Evolutionary conservation across 2,888 invertebrate genomes (phyloP).

Genomic region (Amblyjoppa proteus): DNA sequence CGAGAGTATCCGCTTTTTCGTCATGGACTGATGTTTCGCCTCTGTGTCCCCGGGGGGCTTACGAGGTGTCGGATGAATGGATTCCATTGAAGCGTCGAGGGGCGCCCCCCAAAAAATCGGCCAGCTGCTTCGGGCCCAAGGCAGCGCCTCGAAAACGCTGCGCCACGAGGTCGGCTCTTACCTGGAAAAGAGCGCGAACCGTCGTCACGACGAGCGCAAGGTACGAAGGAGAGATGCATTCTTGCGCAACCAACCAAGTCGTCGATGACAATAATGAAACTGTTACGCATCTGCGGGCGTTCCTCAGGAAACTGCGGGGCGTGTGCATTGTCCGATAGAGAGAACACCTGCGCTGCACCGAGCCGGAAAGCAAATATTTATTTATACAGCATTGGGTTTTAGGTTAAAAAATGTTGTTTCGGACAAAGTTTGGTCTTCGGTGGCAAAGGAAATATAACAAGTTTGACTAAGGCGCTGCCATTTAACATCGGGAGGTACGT

Average conservation of each 20-base stretch:
- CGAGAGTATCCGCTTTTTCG: constrained; percentile 58
- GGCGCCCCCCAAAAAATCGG: constrained; percentile 47
- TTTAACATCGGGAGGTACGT: constrained; percentile 14
- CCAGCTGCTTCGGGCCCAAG: constrained; percentile 66
- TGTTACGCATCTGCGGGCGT: constrained; percentile 68
- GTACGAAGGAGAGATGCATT: constrained; percentile 58
- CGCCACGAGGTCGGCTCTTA: constrained; percentile 67
- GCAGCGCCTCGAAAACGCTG: constrained; percentile 41
- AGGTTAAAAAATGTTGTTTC: too few relatives aligned
- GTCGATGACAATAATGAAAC: constrained; percentile 60
- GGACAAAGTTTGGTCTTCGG: not conserved
- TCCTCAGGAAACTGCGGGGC: constrained; percentile 22
- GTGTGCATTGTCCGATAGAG: constrained; percentile 37
- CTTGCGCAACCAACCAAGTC: constrained; percentile 46
- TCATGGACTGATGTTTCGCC: constrained; percentile 48
- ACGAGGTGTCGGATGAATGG: constrained; percentile 71
- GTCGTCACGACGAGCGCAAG: constrained; percentile 62
- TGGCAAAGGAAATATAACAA: too few relatives aligned
- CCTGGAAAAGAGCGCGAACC: constrained; percentile 67
- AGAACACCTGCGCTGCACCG: constrained; percentile 60
- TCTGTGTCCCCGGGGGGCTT: constrained; percentile 64
- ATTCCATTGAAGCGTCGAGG: constrained; percentile 60
- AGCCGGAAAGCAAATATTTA: not conserved
- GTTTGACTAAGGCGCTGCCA: not conserved
- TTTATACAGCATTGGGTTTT: not conserved